phyloP scores from a whole-genome alignment of 1,140 invertebrate species.

The Calosoma granatense region DNA sequence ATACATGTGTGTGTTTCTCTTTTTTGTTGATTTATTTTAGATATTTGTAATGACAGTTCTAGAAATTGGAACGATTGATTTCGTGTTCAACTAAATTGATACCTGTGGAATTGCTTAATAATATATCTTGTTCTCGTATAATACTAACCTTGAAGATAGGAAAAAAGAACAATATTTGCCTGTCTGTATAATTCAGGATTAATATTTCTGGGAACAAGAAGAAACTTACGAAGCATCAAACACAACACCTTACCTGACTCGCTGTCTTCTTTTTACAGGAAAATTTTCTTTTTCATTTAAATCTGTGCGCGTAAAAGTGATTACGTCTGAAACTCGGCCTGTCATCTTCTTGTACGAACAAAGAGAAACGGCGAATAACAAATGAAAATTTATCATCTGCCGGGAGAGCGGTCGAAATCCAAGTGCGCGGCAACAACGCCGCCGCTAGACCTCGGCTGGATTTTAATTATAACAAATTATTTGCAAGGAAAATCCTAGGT shows the following conservation, averaged over 20 bases:
- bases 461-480: neutral
- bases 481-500: neutral
- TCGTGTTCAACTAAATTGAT: no score
- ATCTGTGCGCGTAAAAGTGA: neutral
- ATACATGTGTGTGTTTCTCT: no score
- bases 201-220: neutral
- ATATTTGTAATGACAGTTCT: no score
- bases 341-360: neutral
- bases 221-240: neutral
- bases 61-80: no score
- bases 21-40: no score
- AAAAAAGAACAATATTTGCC: no score
- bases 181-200: no score
- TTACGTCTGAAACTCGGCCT: neutral
- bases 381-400: neutral
- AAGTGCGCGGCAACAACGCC: no score
- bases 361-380: neutral
- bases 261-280: neutral
- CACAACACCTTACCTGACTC: neutral
- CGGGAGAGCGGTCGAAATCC: neutral
- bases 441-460: neutral
- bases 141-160: no score
- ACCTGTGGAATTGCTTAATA: neutral
- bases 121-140: neutral
- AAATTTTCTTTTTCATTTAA: neutral